These are phyloP conservation scores for Holcopasites calliopsidis DNA, from an alignment of 1,140 invertebrate species.

Conservation along the genomic window DNA sequence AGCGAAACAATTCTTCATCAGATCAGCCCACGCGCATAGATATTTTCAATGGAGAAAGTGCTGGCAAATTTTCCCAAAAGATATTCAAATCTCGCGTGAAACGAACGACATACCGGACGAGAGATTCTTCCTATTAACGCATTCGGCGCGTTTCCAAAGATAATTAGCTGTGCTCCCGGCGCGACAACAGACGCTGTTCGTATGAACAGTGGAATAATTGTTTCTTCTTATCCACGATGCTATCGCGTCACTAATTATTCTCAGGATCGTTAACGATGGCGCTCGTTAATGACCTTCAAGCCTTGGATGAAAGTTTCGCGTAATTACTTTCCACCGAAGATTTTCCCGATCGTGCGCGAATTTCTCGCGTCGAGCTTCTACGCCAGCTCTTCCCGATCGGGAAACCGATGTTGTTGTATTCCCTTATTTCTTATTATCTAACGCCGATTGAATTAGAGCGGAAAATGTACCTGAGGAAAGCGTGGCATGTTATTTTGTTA, in stretches of 20 bases:
- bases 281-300: slow-evolving; percentile 75
- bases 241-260: slow-evolving; percentile 50
- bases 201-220: slow-evolving; percentile 28
- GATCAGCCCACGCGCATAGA: not conserved
- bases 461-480: not conserved
- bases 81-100: not conserved
- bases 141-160: not conserved
- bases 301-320: slow-evolving; percentile 73
- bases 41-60: slow-evolving; percentile 11
- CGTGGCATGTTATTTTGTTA: too few relatives aligned
- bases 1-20: not conserved
- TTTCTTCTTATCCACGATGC: slow-evolving; percentile 41
- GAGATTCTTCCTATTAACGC: slow-evolving; percentile 4
- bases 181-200: slow-evolving; percentile 17
- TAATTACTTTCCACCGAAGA: slow-evolving; percentile 73
- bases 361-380: slow-evolving; percentile 59
- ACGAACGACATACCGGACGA: not conserved
- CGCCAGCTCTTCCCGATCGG: not conserved
- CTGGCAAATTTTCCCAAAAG: slow-evolving; percentile 4
- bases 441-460: not conserved
- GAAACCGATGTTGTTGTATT: not conserved
- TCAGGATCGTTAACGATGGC: slow-evolving; percentile 40
- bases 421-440: not conserved
- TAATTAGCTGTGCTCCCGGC: slow-evolving; percentile 7
- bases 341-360: slow-evolving; percentile 52